A percentile compares a stretch with the other conserved stretches of the same genome.
Conservation (phyloP, 1,140 invertebrate genomes). For the Tetraneura akinire region DNA sequence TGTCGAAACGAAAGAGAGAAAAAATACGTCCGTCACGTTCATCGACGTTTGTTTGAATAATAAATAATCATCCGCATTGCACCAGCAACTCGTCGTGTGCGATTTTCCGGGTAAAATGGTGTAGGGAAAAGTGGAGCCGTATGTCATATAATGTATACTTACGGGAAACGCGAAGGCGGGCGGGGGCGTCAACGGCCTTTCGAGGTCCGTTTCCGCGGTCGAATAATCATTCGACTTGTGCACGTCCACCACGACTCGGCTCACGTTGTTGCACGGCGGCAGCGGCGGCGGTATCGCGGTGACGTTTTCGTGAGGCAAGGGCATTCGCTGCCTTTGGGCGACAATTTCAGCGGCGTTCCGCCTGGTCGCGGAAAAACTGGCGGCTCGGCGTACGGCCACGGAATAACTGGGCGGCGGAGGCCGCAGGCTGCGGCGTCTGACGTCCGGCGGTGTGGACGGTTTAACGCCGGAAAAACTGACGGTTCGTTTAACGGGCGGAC, state of each 20-base stretch:
- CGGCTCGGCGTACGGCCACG: conserved; percentile 43
- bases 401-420: conserved; percentile 39
- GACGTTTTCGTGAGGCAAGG: conserved; percentile 14
- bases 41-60: neutral
- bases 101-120: neutral
- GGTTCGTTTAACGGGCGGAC: conserved; percentile 31
- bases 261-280: neutral
- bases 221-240: neutral
- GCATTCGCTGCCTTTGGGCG: conserved; percentile 23
- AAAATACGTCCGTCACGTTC: neutral
- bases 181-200: neutral
- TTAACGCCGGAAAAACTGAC: conserved; percentile 39
- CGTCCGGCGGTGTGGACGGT: neutral
- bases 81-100: neutral
- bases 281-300: neutral
- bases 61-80: neutral
- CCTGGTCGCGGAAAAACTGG: conserved; percentile 48
- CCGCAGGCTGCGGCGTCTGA: neutral
- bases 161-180: neutral
- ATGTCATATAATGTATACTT: neutral
- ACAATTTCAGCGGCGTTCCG: conserved; percentile 8
- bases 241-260: conserved; percentile 19
- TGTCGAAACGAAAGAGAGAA: neutral
- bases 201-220: neutral
- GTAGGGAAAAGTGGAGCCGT: neutral